Percentiles rank a stretch among this genome's conserved stretches.
Conservation (phyloP, 2,113 vertebrate species). For the Bubo scandiacus region DNA sequence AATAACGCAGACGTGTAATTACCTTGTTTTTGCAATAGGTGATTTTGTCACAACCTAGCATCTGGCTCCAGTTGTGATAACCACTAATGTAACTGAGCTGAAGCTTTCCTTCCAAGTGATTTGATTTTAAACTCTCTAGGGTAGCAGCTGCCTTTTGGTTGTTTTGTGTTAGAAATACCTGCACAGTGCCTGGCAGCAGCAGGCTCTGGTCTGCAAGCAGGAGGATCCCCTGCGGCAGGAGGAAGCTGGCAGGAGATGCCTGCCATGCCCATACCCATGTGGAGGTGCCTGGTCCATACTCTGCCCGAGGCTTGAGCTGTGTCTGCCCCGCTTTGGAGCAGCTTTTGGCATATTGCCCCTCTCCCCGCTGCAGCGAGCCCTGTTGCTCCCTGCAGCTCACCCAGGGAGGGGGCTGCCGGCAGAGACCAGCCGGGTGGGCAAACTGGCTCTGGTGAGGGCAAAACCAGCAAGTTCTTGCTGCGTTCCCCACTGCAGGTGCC, state of each 20-base stretch:
- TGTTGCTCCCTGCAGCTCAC: background rate
- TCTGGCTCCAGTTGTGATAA: accelerated
- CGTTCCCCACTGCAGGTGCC: background rate
- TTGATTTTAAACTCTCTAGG: background rate
- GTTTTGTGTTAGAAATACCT: background rate
- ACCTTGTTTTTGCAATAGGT: background rate
- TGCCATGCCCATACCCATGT: background rate
- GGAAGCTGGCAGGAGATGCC: background rate
- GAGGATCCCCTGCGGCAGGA: no score
- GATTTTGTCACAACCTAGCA: background rate
- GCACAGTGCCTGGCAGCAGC: background rate
- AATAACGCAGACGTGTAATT: background rate
- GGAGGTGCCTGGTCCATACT: background rate
- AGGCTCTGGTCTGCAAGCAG: background rate
- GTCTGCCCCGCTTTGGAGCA: background rate
- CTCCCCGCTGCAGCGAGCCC: background rate
- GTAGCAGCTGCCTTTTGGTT: background rate
- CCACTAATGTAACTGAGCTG: background rate
- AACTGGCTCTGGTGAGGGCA: background rate
- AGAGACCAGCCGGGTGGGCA: background rate
- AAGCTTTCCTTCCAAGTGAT: background rate
- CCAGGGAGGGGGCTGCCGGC: accelerated
- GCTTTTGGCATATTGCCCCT: background rate
- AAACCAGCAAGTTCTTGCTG: background rate
- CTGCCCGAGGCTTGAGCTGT: accelerated